Base-by-base conservation (phyloP, 2,888 invertebrate species). In the Agriotes lineatus region DNA sequence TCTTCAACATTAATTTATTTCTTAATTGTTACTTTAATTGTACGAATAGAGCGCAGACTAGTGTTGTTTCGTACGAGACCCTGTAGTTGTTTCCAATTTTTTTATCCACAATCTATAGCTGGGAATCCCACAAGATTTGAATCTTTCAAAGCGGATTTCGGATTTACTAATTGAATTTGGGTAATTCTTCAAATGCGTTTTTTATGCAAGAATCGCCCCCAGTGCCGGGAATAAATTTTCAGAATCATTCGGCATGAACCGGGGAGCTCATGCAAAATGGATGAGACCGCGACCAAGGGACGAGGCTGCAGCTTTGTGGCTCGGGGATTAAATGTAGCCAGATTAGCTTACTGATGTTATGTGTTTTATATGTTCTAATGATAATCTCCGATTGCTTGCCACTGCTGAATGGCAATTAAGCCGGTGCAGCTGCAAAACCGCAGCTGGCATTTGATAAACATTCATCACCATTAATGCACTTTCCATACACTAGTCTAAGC, bases 321-420 rank as follows among this genome's bases (percentile, higher is more conserved):
- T 48, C 12, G 22, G n/a, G 48, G 25, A 48, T 48, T 48, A 48
- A 48, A 48, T 10, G n/a, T 6, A 12, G 20, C 48, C 22, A 12
- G 48, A 48, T 48, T 48, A 48, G 48, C 12, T n/a, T 48, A 12
- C n/a, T 25, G 25, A 22, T 48, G 22, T 22, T 22, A 22, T 39
- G 14, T 39, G 39, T 39, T 39, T 14, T 39, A 25, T 5, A 25
- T 14, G 42, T 18, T 18, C 18, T 42, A 42, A 16, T 42, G 42
- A 18, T 42, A 42, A 42, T 42, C 42, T 18, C 14, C 16, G 42
- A 42, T 42, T 42, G 42, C 42, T 16, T 16, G 16, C 42, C 42
- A 42, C 12, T 14, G 7, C 18, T 1, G 16, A 18, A 16, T 9
- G 9, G 2, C 16, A 42, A 42, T 42, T 12, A 42, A 42, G 14